phyloP scores from a whole-genome alignment of 2,797 vertebrate genomes.

The Sciaenops ocellatus region DNA sequence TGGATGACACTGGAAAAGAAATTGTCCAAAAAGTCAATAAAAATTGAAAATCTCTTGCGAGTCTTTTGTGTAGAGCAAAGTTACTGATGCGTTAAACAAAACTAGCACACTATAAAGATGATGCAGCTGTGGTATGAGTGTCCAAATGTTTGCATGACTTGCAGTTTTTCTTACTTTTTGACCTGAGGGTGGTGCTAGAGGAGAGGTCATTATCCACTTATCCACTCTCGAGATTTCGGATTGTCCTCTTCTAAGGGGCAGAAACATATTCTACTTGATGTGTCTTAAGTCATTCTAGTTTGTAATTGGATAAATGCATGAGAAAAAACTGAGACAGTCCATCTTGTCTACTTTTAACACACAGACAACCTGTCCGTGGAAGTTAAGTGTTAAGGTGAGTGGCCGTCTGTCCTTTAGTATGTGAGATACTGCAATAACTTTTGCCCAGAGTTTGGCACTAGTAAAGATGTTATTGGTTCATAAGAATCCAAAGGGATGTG shows the following conservation, averaged over 20 bases:
- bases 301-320: neutral
- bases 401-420: too few species aligned
- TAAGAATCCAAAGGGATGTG: neutral
- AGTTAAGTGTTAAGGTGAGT: too few species aligned
- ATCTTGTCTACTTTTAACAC: too few species aligned
- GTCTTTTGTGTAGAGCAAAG: neutral
- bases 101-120: neutral
- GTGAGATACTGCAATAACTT: too few species aligned
- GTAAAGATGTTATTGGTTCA: neutral
- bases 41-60: slow-evolving; percentile 82
- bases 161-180: neutral
- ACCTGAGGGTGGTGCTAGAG: slow-evolving; percentile 7
- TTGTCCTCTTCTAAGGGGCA: neutral
- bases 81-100: neutral
- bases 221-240: neutral
- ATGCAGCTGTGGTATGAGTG: neutral
- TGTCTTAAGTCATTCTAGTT: neutral
- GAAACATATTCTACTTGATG: neutral
- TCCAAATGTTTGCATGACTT: neutral
- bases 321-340: too few species aligned
- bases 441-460: neutral
- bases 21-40: slow-evolving; percentile 89
- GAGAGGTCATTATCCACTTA: neutral
- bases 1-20: slow-evolving; percentile 98
- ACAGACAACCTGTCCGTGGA: too few species aligned